Base-by-base conservation (phyloP, 2,113 vertebrate species). In the Sclerurus mexicanus region DNA sequence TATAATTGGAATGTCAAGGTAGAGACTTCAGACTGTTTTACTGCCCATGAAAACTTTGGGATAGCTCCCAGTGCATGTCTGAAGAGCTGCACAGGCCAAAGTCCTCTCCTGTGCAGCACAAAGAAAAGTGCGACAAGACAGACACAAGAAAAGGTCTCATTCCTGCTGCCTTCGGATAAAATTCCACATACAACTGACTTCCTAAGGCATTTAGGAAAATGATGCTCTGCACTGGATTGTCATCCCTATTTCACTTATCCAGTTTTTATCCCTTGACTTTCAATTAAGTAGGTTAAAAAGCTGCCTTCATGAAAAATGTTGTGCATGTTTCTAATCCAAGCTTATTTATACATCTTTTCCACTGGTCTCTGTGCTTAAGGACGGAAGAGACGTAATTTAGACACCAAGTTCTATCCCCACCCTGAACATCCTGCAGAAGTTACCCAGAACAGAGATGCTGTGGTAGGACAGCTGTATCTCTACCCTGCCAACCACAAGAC, bases 221-320 rank as follows among this genome's bases (percentile, higher is more conserved):
- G 10, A 37, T 44, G 30, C 40, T 63, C 74, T 85, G 62, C 67
- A 69, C 10, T 80, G 76, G 40, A 86, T 31, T 80, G 58, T 52
- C 67, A 93, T 52, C 71, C 40, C 22, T 40, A 49, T 60, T 88
- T 60, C 53, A 85, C 15, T 60, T 83, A 88, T 17, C 88, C 19
- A 66, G n/a, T 88, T 95, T 95, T 94, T 86, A 96, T 66, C 59
- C 19, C 19, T 83, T 88, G 83, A 56, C 30, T 76, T 88, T 62
- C 37, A 73, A 64, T 52, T 75, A 79, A 75, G 30, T 40, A 30
- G 19, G 21, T 47, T 74, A 82, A 91, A 93, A 72, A 67, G 3
- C 56, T 66, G 31, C 53, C 63, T 72, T 73, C 15, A 5, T 60
- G 28, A 71, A 85, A 91, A 90, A 60, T 24, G 12, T 17, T 67